Percentiles rank a stretch among this genome's conserved stretches.
Conservation (phyloP, 2,797 vertebrate genomes). For the Taenioides sp. region DNA sequence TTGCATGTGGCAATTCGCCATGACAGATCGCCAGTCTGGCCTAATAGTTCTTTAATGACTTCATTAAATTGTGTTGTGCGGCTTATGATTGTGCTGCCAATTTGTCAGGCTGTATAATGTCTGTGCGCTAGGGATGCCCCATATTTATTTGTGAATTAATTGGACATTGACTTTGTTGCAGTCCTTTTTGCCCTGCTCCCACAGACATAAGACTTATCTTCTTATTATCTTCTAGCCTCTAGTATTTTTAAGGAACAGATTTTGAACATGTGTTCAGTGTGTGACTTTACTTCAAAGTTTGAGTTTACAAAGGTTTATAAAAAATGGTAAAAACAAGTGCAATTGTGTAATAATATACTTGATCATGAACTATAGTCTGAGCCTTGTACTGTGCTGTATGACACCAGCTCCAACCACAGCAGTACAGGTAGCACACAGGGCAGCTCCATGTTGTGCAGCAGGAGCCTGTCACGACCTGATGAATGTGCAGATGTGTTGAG, state of each 20-base stretch:
- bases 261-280: background rate
- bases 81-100: constrained; percentile 75
- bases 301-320: too few relatives aligned
- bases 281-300: too few relatives aligned
- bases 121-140: constrained; percentile 72
- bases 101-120: constrained; percentile 80
- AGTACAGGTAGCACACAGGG: constrained; percentile 13
- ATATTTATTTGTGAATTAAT: constrained; percentile 81
- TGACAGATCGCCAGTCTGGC: constrained; percentile 78
- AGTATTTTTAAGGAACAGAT: background rate
- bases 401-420: background rate
- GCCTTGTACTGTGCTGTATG: background rate
- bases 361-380: background rate
- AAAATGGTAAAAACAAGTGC: too few relatives aligned
- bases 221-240: background rate
- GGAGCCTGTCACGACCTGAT: constrained; percentile 67
- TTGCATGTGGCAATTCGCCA: constrained; percentile 79
- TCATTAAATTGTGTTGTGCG: constrained; percentile 83
- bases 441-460: constrained; percentile 57
- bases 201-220: constrained; percentile 30
- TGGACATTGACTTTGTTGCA: constrained; percentile 66
- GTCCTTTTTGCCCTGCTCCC: constrained; percentile 15
- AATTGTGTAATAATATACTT: too few relatives aligned
- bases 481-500: constrained; percentile 59
- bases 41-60: constrained; percentile 86